A percentile compares a stretch with the other conserved stretches of the same genome.
Conservation (phyloP, 2,797 vertebrate species). For the Peromyscus eremicus region DNA sequence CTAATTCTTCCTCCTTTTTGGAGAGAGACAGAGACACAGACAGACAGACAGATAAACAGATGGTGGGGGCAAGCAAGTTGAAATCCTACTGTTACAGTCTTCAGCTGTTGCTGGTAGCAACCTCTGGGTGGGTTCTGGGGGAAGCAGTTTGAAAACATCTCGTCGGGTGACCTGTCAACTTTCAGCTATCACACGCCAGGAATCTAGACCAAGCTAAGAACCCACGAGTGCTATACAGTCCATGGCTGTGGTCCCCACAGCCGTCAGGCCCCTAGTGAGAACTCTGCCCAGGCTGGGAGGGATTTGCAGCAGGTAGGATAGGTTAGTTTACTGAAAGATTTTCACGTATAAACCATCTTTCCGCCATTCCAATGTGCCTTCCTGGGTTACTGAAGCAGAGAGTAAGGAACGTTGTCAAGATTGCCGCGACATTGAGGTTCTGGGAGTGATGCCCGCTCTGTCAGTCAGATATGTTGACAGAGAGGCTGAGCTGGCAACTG, state of each 20-base stretch:
- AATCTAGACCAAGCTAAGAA: background rate
- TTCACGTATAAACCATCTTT: background rate
- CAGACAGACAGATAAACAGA: background rate
- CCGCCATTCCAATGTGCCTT: background rate
- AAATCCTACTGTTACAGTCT: background rate
- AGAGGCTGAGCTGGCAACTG: background rate
- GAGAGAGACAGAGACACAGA: background rate
- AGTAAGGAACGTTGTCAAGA: background rate
- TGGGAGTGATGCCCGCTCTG: background rate
- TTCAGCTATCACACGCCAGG: background rate
- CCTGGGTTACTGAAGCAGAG: background rate
- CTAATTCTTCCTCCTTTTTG: background rate
- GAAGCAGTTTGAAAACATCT: slow-evolving; percentile 47
- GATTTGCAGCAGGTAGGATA: background rate
- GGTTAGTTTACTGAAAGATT: background rate
- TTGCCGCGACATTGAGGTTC: background rate
- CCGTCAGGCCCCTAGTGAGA: background rate
- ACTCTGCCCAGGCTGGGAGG: background rate
- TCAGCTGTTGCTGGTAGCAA: background rate
- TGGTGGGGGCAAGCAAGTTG: background rate
- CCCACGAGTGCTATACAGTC: background rate
- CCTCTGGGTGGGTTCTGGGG: background rate
- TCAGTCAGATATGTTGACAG: background rate
- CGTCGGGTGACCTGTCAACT: background rate
- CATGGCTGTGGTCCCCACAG: background rate